Conservation (phyloP, 2,113 vertebrate species). For the Lophochroa leadbeateri region DNA sequence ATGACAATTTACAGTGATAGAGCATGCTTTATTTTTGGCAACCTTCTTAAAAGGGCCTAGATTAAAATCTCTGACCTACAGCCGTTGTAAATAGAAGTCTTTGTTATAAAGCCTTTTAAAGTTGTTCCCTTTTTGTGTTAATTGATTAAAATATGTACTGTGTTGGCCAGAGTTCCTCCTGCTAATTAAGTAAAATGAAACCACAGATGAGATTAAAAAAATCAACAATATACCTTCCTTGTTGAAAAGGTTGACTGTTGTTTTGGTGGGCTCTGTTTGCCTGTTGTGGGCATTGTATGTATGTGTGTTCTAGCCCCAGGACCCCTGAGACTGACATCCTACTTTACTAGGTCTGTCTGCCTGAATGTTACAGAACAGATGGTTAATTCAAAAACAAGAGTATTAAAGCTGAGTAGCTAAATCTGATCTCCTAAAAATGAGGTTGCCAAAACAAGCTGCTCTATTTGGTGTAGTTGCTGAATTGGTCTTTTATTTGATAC, state of each 20-base stretch:
- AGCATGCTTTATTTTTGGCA: not conserved
- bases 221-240: not conserved
- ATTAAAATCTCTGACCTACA: conserved; percentile 29
- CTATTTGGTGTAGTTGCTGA: conserved; percentile 9
- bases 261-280: not conserved
- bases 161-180: not conserved
- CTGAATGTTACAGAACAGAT: conserved; percentile 51
- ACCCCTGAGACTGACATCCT: not conserved
- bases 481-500: conserved; percentile 1
- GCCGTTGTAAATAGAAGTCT: not conserved
- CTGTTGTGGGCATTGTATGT: not conserved
- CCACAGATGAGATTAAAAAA: not conserved
- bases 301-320: not conserved
- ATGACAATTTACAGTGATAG: not conserved
- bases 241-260: not conserved
- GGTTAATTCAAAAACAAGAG: conserved; percentile 57
- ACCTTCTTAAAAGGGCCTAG: not conserved
- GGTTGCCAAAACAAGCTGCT: conserved; percentile 46
- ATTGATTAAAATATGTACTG: not conserved
- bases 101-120: not conserved
- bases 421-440: conserved; percentile 46
- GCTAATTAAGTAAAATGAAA: not conserved
- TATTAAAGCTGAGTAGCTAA: conserved; percentile 52
- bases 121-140: not conserved
- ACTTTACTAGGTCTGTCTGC: not conserved